A percentile compares a stretch with the other conserved stretches of the same genome.
Evolutionary conservation across 2,888 invertebrate species (phyloP).

Genomic region (Drosophila nigritarsus): DNA sequence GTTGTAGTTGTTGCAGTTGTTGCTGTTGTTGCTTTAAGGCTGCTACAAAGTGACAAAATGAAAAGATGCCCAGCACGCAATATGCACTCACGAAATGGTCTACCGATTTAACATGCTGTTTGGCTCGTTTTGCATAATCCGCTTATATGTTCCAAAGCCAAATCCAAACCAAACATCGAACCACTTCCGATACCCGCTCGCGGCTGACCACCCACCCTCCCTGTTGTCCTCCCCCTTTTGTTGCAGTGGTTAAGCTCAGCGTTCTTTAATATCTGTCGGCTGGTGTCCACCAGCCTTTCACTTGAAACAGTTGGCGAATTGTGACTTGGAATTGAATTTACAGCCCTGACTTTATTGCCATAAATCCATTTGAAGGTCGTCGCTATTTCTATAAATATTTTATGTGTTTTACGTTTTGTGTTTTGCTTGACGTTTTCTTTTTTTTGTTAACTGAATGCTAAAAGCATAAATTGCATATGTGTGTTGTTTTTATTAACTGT

Average conservation of each 20-base stretch:
- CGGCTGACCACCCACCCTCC: background rate
- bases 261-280: constrained; percentile 36
- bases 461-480: background rate
- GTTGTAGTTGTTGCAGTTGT: background rate
- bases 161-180: constrained; percentile 48
- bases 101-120: constrained; percentile 12
- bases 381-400: constrained; percentile 20
- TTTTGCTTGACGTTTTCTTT: constrained; percentile 30
- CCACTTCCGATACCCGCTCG: background rate
- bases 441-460: constrained; percentile 22
- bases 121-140: constrained; percentile 55
- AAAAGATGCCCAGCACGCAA: background rate
- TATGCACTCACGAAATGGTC: constrained; percentile 5
- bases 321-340: constrained; percentile 20
- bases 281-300: constrained; percentile 54
- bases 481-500: background rate
- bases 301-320: constrained; percentile 38
- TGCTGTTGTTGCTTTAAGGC: background rate
- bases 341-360: constrained; percentile 34
- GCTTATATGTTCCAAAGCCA: constrained; percentile 37
- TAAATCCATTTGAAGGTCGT: constrained; percentile 64
- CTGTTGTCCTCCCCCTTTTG: background rate
- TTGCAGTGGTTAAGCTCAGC: constrained; percentile 26
- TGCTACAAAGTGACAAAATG: background rate
- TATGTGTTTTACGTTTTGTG: background rate